Evolutionary conservation across 1,140 invertebrate genomes (phyloP).

Genomic region (Drosophila nigrodunni): DNA sequence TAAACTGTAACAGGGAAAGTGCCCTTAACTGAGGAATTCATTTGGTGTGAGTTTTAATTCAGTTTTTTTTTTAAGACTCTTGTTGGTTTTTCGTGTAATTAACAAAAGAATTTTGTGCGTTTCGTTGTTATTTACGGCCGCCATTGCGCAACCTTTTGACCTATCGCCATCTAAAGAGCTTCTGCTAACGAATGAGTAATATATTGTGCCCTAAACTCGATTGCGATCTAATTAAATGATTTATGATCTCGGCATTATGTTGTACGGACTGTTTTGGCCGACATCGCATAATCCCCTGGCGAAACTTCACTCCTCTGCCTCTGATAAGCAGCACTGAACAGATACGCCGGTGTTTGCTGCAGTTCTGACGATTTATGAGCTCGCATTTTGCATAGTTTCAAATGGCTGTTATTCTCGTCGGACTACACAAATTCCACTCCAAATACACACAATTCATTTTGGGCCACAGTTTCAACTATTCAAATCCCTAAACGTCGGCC

Average conservation of each 20-base stretch:
- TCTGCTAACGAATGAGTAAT: conserved; percentile 45
- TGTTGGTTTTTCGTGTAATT: conserved; percentile 68
- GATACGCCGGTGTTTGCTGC: conserved; percentile 42
- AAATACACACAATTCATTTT: conserved; percentile 68
- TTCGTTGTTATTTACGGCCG: conserved; percentile 48
- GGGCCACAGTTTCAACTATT: conserved; percentile 12
- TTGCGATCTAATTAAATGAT: conserved; percentile 72
- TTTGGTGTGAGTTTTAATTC: conserved; percentile 39
- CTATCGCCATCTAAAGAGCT: conserved; percentile 28
- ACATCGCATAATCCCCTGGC: conserved; percentile 50
- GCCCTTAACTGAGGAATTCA: conserved; percentile 16
- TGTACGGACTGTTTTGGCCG: conserved; percentile 48
- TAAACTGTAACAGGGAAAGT: conserved; percentile 65
- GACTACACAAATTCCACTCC: conserved; percentile 38
- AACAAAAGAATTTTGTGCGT: conserved; percentile 57
- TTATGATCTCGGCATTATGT: conserved; percentile 62
- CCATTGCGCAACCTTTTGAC: conserved; percentile 62
- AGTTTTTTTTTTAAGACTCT: conserved; percentile 37
- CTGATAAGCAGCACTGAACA: conserved; percentile 28
- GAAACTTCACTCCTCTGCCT: conserved; percentile 4
- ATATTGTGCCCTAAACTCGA: conserved; percentile 25
- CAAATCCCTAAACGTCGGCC: conserved; percentile 36
- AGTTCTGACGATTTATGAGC: conserved; percentile 65
- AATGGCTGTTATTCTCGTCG: conserved; percentile 56
- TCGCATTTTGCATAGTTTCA: conserved; percentile 76